Percentiles rank a stretch among this genome's conserved stretches.
phyloP scores from a whole-genome alignment of 2,888 invertebrate species.

The Phalera bucephala region DNA sequence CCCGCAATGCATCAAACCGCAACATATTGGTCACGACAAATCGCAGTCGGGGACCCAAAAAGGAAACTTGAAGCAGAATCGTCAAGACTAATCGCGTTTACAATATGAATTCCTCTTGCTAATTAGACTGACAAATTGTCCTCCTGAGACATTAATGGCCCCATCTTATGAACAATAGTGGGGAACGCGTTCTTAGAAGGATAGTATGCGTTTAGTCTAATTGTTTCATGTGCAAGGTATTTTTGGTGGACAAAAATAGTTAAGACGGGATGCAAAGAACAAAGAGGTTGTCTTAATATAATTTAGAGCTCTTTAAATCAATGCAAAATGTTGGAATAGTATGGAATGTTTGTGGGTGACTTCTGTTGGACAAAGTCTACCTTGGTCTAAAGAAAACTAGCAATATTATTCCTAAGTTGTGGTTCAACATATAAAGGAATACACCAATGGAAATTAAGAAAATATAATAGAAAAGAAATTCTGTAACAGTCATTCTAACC shows the following conservation, averaged over 20 bases:
- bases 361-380: no score
- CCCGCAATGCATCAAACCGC: constrained; percentile 25
- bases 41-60: constrained; percentile 26
- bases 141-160: constrained; percentile 37
- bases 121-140: constrained; percentile 51
- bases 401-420: no score
- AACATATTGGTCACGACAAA: constrained; percentile 28
- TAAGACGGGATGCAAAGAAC: neutral
- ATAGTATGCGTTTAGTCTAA: constrained; percentile 2
- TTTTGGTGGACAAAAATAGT: neutral
- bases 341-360: no score
- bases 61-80: constrained; percentile 23
- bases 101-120: constrained; percentile 46
- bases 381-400: no score
- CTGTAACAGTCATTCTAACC: no score
- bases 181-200: constrained; percentile 27
- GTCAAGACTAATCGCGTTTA: constrained; percentile 37
- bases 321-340: no score
- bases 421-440: no score
- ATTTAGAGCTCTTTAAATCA: no score
- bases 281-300: neutral
- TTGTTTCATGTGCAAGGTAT: constrained; percentile 1
- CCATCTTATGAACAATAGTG: constrained; percentile 40
- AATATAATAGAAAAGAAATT: no score
- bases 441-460: no score